Base-by-base conservation (phyloP, 2,113 vertebrate genomes). In the Coturnix japonica region DNA sequence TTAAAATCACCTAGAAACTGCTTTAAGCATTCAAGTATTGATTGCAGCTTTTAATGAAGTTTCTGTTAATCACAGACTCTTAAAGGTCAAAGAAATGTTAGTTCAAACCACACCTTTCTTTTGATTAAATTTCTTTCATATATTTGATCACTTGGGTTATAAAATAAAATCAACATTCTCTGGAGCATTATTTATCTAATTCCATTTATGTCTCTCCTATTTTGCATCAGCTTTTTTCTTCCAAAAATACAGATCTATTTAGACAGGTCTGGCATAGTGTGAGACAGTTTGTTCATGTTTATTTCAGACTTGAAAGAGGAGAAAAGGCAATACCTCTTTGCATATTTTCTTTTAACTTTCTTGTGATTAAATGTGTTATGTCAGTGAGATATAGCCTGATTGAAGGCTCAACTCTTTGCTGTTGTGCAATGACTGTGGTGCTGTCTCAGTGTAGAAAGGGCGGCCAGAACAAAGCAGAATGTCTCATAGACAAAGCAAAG, bases 261-360 rank as follows among this genome's bases (percentile, higher is more conserved):
- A 93, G 83, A 87, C 51, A 86, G 70, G 60, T 70, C 89, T 95
- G 93, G 73, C 22, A 3, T 76, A 85, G 31, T 49, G 80, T 49
- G 60, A 91, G 85, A 70, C 75, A 49, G 64, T 64, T 78, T 67
- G 37, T 64, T 91, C 66, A 13, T 90, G 57, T 59, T 89, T 93
- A 66, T 80, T 83, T 82, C 30, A 73, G 54, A 84, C 72, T 93
- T 95, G 85, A 91, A 94, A 94, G 81, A 73, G 25, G 14, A 93
- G 51, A 23, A 87, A 81, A 93, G 47, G 63, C 70, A 7, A 83
- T 61, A 71, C 25, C 35, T 87, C 72, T 94, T 91, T 96, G 69
- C 79, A 80, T 93, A 84, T 89, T 91, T 69, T 44, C 86, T 79
- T 93, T 93, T 86, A 95, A 95, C 59, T 90, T 88, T 64, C 18